Evolutionary conservation across 2,113 vertebrate genomes (phyloP).

Genomic region (Turdus rufiventris): DNA sequence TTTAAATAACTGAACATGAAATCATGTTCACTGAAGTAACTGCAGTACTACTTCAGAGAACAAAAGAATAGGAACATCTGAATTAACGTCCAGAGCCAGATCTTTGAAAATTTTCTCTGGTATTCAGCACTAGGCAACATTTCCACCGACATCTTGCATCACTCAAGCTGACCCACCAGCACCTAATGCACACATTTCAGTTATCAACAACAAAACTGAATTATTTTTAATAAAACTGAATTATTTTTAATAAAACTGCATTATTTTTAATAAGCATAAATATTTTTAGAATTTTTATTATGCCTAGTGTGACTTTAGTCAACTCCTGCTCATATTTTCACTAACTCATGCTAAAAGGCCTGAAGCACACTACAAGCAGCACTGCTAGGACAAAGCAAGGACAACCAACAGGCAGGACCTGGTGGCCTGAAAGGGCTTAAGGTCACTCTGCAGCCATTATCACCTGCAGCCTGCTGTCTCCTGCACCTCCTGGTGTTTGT

Average conservation of each 20-base stretch:
- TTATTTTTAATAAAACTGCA: neutral
- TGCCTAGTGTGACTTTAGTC: neutral
- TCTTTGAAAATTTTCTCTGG: neutral
- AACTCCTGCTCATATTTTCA: neutral
- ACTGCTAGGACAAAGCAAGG: neutral
- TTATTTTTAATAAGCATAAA: neutral
- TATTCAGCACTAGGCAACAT: neutral
- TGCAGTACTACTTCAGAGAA: neutral
- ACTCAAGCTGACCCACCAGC: neutral
- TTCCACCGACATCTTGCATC: neutral
- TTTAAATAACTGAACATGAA: neutral
- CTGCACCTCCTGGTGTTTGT: neutral
- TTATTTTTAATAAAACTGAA: neutral
- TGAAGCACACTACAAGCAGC: fast-evolving
- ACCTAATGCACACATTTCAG: neutral
- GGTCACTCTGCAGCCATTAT: neutral
- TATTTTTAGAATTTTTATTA: neutral
- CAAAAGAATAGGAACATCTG: neutral
- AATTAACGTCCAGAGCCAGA: neutral
- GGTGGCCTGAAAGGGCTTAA: neutral
- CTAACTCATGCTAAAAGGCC: neutral
- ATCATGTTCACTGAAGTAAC: neutral
- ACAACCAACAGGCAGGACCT: neutral
- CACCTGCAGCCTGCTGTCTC: neutral
- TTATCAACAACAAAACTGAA: neutral